These are phyloP conservation scores for Ypsolopha scabrella DNA, from an alignment of 2,888 invertebrate species.

Conservation along the genomic window DNA sequence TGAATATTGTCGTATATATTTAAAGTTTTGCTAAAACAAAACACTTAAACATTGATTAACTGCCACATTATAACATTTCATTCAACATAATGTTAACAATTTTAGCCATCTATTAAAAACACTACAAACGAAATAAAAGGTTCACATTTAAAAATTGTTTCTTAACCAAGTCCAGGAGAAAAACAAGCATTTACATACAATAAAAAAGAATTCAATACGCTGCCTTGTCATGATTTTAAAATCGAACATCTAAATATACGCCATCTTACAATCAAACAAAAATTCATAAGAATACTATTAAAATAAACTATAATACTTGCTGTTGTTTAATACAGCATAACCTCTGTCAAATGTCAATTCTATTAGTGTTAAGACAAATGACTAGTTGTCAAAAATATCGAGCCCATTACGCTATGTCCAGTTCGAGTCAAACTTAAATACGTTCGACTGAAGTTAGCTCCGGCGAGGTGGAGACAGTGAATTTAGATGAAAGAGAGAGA, in stretches of 20 bases:
- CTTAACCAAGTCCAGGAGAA: background rate
- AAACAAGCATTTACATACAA: background rate
- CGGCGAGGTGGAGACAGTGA: too few relatives aligned
- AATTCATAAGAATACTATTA: slow-evolving; percentile 17
- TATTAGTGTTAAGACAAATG: slow-evolving; percentile 37
- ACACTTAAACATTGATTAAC: too few relatives aligned
- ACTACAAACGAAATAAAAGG: background rate
- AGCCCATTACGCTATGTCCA: background rate
- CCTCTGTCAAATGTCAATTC: slow-evolving; percentile 38
- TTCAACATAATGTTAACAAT: background rate
- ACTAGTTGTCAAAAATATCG: slow-evolving; percentile 51
- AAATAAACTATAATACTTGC: slow-evolving; percentile 38
- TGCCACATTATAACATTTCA: background rate
- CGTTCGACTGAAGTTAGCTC: background rate
- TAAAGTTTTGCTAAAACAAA: too few relatives aligned
- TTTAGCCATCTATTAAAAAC: background rate
- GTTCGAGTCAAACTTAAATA: background rate
- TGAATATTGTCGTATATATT: too few relatives aligned
- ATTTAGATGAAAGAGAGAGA: too few relatives aligned
- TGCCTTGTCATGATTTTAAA: slow-evolving; percentile 62
- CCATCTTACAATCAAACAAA: slow-evolving; percentile 57
- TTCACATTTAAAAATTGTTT: background rate
- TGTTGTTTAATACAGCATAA: slow-evolving; percentile 24
- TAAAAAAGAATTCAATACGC: slow-evolving; percentile 36
- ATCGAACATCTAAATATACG: slow-evolving; percentile 63